These are phyloP conservation scores for Drosophila siamana DNA, from an alignment of 2,888 invertebrate species.

Conservation along the genomic window DNA sequence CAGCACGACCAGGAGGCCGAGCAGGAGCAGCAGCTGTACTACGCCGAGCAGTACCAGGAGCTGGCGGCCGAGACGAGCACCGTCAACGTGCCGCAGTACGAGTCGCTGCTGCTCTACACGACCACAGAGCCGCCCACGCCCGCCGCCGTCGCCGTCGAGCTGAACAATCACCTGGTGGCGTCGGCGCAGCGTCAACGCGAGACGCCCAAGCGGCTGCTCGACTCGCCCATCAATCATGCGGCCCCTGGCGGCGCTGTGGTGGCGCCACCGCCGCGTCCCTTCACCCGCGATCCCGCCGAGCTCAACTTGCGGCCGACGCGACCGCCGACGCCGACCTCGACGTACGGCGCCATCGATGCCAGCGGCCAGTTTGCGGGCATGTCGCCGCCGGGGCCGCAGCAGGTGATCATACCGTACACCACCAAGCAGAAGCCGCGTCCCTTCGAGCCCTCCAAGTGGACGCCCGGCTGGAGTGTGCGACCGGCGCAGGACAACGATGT, in stretches of 20 bases:
- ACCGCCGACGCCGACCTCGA: constrained; percentile 83
- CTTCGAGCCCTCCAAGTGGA: constrained; percentile 83
- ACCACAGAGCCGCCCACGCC: constrained; percentile 33
- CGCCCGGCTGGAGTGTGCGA: constrained; percentile 63
- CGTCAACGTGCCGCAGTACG: constrained; percentile 34
- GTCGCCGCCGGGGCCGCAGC: constrained; percentile 86
- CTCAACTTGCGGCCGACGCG: constrained; percentile 69
- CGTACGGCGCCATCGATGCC: constrained; percentile 83
- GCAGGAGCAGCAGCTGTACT: constrained; percentile 52
- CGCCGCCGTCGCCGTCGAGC: constrained; percentile 50
- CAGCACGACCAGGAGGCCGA: constrained; percentile 49
- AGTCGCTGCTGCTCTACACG: constrained; percentile 41
- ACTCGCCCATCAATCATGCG: constrained; percentile 86
- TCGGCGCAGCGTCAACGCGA: constrained; percentile 68
- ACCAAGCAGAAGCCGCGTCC: constrained; percentile 87
- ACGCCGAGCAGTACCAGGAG: constrained; percentile 58
- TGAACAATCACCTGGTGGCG: constrained; percentile 62
- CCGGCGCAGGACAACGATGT: constrained; percentile 70
- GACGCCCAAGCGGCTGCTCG: constrained; percentile 86
- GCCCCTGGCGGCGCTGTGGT: constrained; percentile 3
- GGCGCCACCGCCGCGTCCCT: constrained; percentile 86
- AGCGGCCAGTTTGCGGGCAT: constrained; percentile 83
- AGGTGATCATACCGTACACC: constrained; percentile 93
- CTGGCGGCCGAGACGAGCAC: constrained; percentile 44
- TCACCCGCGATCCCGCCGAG: constrained; percentile 85